Conservation (phyloP, 2,888 invertebrate species). For the Drosophila mimetica region DNA sequence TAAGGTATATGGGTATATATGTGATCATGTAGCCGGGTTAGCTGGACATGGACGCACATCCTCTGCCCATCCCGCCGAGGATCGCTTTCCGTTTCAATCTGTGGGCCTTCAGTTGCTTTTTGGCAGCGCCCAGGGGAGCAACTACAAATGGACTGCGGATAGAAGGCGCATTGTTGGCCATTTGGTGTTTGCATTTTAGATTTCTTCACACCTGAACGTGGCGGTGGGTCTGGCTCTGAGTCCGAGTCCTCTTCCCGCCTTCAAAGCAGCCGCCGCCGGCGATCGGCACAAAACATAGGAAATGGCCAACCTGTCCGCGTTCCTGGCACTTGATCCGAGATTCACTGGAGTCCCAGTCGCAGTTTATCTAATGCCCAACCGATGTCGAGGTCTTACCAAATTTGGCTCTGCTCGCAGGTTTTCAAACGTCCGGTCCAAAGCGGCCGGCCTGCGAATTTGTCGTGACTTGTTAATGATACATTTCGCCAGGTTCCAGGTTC, state of each 20-base stretch:
- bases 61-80: conserved; percentile 14
- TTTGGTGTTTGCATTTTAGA: conserved; percentile 77
- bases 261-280: conserved; percentile 75
- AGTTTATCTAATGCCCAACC: conserved; percentile 77
- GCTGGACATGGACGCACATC: conserved; percentile 49
- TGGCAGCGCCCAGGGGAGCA: conserved; percentile 68
- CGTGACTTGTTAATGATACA: conserved; percentile 83
- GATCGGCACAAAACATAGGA: conserved; percentile 30
- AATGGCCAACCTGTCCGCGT: conserved; percentile 62
- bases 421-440: conserved; percentile 65
- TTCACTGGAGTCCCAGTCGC: conserved; percentile 23
- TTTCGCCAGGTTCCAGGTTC: conserved; percentile 42
- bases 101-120: conserved; percentile 35
- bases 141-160: conserved; percentile 73
- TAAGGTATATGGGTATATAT: not conserved
- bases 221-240: conserved; percentile 50
- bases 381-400: conserved; percentile 68
- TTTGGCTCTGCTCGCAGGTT: conserved; percentile 71
- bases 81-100: conserved; percentile 43
- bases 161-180: conserved; percentile 29
- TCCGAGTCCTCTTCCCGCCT: conserved; percentile 28
- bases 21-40: conserved; percentile 8
- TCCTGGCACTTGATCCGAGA: conserved; percentile 60
- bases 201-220: conserved; percentile 74
- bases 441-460: conserved; percentile 73